Evolutionary conservation across 2,797 vertebrate genomes (phyloP), one percentile per base, ranked within the genome.

Genomic region (Hylomyscus alleni): DNA sequence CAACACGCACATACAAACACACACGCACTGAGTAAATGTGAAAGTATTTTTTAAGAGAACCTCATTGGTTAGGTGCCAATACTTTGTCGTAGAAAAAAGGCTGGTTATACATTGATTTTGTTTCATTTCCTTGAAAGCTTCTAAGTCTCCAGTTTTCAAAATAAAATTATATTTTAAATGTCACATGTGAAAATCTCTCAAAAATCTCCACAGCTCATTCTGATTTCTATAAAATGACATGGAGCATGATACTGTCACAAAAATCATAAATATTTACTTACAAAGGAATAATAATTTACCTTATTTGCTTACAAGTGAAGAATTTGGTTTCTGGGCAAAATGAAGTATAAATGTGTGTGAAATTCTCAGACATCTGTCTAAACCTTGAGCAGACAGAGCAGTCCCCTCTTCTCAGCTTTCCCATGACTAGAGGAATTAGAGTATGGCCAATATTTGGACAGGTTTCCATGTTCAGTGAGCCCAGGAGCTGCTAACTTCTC

Each of bases 121-220:
- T 44, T 95, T 91, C 72, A 84, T 37, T 76, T 87, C 76, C 90
- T 24, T 81, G 26, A 34, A 87, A 31, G 29, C n/a, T 93, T 40
- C 14, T 93, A 44, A 31, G 29, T 75, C 52, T 24, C 89, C 83
- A 88, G 6, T 84, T 96, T 95, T 92, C 62, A 90, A 94, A 95
- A 82, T 85, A n/a, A 94, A 87, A 87, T 89, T 65, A 67, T 26
- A 40, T 95, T 85, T 72, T 91, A 94, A 91, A 34, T 80, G 84
- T 22, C 47, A 58, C 81, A 44, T 34, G 6, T 73, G n/a, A 14
- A 95, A 69, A 85, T 47, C 40, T 67, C 82, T 78, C 50, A 94
- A 40, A 76, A 78, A 67, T 93, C 60, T 80, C 80, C 34, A 62
- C 2, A 77, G 50, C 69, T 84, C 62, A 69, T 60, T 60, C 40